Evolutionary conservation across 2,113 vertebrate genomes (phyloP).

Genomic region (Cygnus buccinator): DNA sequence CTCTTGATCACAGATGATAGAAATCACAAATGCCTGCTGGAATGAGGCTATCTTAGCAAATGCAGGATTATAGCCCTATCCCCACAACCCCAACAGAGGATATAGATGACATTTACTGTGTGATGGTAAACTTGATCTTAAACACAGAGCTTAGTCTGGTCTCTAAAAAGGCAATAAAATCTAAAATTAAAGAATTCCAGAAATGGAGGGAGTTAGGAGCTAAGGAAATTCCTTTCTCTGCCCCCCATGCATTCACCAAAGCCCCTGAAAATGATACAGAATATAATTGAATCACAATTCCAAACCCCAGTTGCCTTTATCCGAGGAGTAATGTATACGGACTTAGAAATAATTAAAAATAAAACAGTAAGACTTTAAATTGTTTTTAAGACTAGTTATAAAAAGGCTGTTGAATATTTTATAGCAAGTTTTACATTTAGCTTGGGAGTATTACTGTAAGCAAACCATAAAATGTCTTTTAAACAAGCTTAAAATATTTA

Average conservation of each 20-base stretch:
- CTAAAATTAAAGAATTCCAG: slow-evolving; percentile 1
- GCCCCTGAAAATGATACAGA: slow-evolving; percentile 8
- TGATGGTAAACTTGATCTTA: slow-evolving; percentile 4
- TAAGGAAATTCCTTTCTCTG: neutral
- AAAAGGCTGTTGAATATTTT: slow-evolving; percentile 67
- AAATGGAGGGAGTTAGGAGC: neutral
- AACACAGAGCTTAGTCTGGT: neutral
- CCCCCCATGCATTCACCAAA: neutral
- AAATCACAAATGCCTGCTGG: neutral
- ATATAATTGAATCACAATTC: slow-evolving; percentile 36
- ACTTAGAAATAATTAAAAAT: slow-evolving; percentile 75
- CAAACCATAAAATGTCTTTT: slow-evolving; percentile 56
- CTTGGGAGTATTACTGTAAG: slow-evolving; percentile 60
- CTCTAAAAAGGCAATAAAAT: neutral
- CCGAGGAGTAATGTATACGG: slow-evolving; percentile 48
- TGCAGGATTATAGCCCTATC: neutral
- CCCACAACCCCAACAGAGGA: neutral
- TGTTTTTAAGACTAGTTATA: slow-evolving; percentile 67
- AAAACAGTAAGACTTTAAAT: slow-evolving; percentile 60
- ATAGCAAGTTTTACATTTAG: slow-evolving; percentile 66
- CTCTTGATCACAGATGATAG: neutral
- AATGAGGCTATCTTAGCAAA: neutral
- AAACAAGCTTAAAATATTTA: slow-evolving; percentile 60
- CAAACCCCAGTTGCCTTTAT: slow-evolving; percentile 2
- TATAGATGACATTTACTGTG: neutral